Base-by-base conservation (phyloP, 2,888 invertebrate genomes). In the Cephus spinipes region DNA sequence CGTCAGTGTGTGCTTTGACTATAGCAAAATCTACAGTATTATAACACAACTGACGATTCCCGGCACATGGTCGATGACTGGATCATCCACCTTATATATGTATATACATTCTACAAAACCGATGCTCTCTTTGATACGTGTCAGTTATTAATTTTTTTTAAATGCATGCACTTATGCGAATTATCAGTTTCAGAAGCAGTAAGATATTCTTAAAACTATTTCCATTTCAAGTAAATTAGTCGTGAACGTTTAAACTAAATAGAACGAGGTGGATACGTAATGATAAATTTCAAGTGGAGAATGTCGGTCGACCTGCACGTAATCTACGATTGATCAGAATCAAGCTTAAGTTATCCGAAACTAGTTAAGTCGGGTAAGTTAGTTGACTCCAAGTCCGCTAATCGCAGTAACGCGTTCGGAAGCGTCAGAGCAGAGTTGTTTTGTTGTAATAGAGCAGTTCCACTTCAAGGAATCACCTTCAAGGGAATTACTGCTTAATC, bases 251-350 rank as follows among this genome's bases (percentile, higher is more conserved):
- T 33, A 31, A 71, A 32, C 33, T 15, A 9, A 31, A 31, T 15
- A 9, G 12, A 71, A 31, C 31, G 1, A 33, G 1, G 33, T 32
- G 31, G 71, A 30, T 32, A 32, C 71, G 79, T 81, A 82, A 84
- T 80, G 81, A 83, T 83, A 86, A 85, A 85, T 86, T 87, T 86
- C 81, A 81, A 79, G 83, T 82, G 79, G 73, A 81, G 79, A 81
- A 81, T 81, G 79, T 81, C 81, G 83, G 79, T 82, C 83, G 81
- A 81, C 81, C 81, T 31, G 80, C 83, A 85, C 80, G 83, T 87
- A 87, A 87, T 87, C 86, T 84, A 71, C 81, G 79, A 82, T 85
- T 85, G 83, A 85, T 87, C 83, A 83, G 84, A 84, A 78, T 81
- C 69, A 77, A 76, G 79, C 82, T 82, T 76, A 83, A 85, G 84